A percentile compares a stretch with the other conserved stretches of the same genome.
Evolutionary conservation across 2,888 invertebrate species (phyloP).

Genomic region (Hecatera dysodea): DNA sequence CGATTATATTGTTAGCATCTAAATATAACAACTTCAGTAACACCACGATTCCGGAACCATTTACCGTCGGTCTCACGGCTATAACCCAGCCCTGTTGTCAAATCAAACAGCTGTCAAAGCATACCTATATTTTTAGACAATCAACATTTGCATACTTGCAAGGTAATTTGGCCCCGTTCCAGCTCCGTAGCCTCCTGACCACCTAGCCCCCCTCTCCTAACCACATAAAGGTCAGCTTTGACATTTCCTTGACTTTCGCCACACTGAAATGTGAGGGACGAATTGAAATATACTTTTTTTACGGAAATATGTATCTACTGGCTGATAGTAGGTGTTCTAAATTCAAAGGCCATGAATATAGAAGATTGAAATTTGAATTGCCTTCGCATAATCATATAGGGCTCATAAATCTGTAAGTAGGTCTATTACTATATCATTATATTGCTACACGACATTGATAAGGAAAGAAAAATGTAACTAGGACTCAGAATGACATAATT

Average conservation of each 20-base stretch:
- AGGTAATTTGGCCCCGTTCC: conserved; percentile 68
- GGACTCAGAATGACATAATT: neutral
- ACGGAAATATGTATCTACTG: conserved; percentile 41
- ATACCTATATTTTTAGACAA: conserved; percentile 68
- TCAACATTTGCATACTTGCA: conserved; percentile 78
- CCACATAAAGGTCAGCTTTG: conserved; percentile 75
- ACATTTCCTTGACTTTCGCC: conserved; percentile 80
- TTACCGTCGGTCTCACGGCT: conserved; percentile 11
- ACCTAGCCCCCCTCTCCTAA: conserved; percentile 43
- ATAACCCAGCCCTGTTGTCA: conserved; percentile 29
- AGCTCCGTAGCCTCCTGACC: conserved; percentile 47
- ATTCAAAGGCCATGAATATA: conserved; percentile 63
- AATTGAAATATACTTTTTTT: conserved; percentile 66
- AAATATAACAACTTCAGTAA: conserved; percentile 3
- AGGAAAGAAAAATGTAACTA: conserved; percentile 1
- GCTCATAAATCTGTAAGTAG: conserved; percentile 20
- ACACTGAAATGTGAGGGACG: conserved; percentile 71
- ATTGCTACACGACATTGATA: neutral
- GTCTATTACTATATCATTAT: conserved; percentile 5
- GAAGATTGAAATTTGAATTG: conserved; percentile 39
- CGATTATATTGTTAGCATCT: neutral
- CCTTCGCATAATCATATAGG: conserved; percentile 8
- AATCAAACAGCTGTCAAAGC: conserved; percentile 44
- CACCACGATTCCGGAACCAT: neutral
- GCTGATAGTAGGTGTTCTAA: conserved; percentile 51